phyloP scores from a whole-genome alignment of 2,113 vertebrate genomes.

The Scolopax mira region DNA sequence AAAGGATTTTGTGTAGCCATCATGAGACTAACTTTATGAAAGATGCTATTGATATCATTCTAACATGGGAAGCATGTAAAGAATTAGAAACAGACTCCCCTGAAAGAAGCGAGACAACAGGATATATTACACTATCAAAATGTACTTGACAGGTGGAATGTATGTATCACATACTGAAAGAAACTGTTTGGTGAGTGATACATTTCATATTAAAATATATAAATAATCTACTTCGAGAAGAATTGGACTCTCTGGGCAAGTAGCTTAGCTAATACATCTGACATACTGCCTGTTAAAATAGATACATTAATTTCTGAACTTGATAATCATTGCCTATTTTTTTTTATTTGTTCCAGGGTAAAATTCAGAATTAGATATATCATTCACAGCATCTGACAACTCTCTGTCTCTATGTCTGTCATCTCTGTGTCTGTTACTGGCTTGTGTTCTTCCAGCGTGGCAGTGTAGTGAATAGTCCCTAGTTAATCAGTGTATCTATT shows the following conservation, averaged over 20 bases:
- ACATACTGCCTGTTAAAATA: conserved; percentile 13
- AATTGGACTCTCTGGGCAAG: neutral
- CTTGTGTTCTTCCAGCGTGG: conserved; percentile 1
- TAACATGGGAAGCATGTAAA: neutral
- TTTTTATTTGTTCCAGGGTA: conserved; percentile 15
- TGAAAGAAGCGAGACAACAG: neutral
- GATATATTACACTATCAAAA: conserved; percentile 3
- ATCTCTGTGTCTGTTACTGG: neutral
- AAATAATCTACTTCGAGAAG: neutral
- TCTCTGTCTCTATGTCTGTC: no score
- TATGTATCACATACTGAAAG: neutral
- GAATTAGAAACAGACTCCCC: conserved; percentile 17
- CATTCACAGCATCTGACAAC: neutral
- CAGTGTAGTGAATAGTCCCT: neutral
- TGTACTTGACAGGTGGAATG: neutral
- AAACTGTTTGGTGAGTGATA: conserved; percentile 5
- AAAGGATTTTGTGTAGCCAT: neutral
- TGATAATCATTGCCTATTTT: neutral
- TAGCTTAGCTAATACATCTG: conserved; percentile 4
- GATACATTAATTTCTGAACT: conserved; percentile 21
- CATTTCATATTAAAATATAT: conserved; percentile 23
- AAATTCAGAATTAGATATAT: conserved; percentile 6
- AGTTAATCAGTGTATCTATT: conserved; percentile 40
- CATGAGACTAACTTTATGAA: neutral
- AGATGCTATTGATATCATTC: neutral